phyloP scores from a whole-genome alignment of 92 coral and sea anemone genomes.

The Hydrozoanthus gracilis region DNA sequence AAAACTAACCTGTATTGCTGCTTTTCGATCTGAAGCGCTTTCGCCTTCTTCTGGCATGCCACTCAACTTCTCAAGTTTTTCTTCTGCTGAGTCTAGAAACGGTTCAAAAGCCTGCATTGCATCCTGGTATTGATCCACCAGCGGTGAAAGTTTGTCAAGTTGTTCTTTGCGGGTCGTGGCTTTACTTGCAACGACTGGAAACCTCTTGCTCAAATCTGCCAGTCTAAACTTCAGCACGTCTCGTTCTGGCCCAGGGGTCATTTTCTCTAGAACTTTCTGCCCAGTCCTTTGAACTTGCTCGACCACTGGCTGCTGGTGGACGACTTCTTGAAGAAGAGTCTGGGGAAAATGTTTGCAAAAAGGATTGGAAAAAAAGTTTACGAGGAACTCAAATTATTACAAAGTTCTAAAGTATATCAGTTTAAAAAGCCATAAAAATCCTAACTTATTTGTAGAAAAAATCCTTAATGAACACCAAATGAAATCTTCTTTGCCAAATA shows the following conservation, averaged over 20 bases:
- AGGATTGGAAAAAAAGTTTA: background rate
- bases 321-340: conserved; percentile 78
- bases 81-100: conserved; percentile 85
- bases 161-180: conserved; percentile 77
- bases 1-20: conserved; percentile 78
- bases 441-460: too few relatives aligned
- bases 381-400: too few relatives aligned
- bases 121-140: conserved; percentile 82
- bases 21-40: conserved; percentile 65
- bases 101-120: conserved; percentile 75
- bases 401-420: too few relatives aligned
- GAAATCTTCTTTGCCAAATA: too few relatives aligned
- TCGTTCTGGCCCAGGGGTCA: conserved; percentile 85
- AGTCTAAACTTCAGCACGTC: conserved; percentile 86
- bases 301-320: conserved; percentile 75
- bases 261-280: conserved; percentile 65
- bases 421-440: too few relatives aligned
- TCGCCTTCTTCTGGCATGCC: conserved; percentile 74
- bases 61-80: conserved; percentile 75
- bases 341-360: conserved; percentile 24
- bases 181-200: conserved; percentile 73
- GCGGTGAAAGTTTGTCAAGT: conserved; percentile 81
- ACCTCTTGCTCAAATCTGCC: conserved; percentile 81
- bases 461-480: too few relatives aligned
- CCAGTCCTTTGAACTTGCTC: conserved; percentile 85